phyloP scores from a whole-genome alignment of 2,113 vertebrate genomes.

The Neolamprologus variostigma region DNA sequence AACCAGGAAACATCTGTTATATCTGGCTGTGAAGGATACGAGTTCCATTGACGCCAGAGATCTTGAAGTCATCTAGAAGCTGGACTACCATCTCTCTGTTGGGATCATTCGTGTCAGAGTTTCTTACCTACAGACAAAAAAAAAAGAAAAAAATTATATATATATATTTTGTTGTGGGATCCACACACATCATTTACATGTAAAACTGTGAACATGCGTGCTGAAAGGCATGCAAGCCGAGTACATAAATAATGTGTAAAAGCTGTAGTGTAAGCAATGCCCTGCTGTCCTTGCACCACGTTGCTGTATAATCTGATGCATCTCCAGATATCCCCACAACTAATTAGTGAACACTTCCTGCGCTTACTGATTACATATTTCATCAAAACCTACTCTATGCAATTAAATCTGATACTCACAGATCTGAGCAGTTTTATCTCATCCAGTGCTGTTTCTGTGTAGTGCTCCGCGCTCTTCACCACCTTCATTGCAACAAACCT shows the following conservation, averaged over 20 bases:
- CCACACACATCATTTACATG: background rate
- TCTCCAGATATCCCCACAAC: background rate
- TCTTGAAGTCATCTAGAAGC: constrained; percentile 95
- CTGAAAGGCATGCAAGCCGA: background rate
- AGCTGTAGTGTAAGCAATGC: background rate
- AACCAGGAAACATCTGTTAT: background rate
- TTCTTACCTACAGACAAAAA: constrained; percentile 73
- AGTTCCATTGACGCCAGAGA: constrained; percentile 93
- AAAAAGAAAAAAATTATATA: background rate
- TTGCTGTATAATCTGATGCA: background rate
- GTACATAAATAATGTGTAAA: background rate
- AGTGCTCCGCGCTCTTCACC: constrained; percentile 97
- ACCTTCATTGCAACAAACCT: constrained; percentile 99
- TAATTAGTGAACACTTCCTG: background rate
- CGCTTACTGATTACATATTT: background rate
- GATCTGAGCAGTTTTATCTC: constrained; percentile 94
- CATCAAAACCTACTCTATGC: background rate
- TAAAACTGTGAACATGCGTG: background rate
- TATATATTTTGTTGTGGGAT: background rate
- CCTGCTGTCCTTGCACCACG: background rate
- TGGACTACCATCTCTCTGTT: constrained; percentile 94
- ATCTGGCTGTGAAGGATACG: constrained; percentile 80
- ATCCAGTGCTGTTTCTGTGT: constrained; percentile 95
- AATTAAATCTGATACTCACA: constrained; percentile 68
- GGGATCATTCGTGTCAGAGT: constrained; percentile 86